phyloP scores from a whole-genome alignment of 2,888 invertebrate genomes.

The Phortica okadai region DNA sequence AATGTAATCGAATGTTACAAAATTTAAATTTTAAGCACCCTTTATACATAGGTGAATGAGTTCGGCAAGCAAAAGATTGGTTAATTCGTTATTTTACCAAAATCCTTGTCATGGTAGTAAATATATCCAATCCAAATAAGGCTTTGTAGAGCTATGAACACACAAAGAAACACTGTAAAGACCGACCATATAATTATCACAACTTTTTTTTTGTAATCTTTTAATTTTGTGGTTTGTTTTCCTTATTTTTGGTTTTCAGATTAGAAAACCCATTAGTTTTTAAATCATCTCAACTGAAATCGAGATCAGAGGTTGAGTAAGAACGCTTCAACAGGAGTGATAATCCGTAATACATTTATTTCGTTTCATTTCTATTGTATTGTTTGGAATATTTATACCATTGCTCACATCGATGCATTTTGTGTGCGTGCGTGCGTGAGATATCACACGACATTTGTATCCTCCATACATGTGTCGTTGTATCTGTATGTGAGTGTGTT shows the following conservation, averaged over 20 bases:
- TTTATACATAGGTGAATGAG: too few relatives aligned
- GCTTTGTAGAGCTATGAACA: neutral
- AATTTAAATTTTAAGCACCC: too few relatives aligned
- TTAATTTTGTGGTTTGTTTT: constrained; percentile 50
- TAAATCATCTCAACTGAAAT: constrained; percentile 62
- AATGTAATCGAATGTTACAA: too few relatives aligned
- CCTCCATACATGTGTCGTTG: constrained; percentile 33
- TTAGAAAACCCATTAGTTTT: constrained; percentile 70
- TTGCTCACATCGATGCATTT: constrained; percentile 38
- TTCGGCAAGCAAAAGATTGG: too few relatives aligned
- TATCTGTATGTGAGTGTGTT: constrained; percentile 30
- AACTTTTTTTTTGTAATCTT: constrained; percentile 43
- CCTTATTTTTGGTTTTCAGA: constrained; percentile 44
- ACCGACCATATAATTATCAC: too few relatives aligned
- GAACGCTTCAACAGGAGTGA: neutral
- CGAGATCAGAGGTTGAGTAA: neutral
- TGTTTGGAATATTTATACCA: neutral
- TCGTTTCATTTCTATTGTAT: too few relatives aligned
- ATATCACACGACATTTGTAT: constrained; percentile 23
- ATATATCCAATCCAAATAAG: neutral
- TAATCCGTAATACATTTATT: too few relatives aligned
- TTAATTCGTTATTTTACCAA: too few relatives aligned
- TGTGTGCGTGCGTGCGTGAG: constrained; percentile 35
- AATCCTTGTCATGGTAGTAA: neutral
- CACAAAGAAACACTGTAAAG: too few relatives aligned